These are phyloP conservation scores for Babylonia areolata DNA, from an alignment of 1,140 invertebrate genomes.

Conservation along the genomic window DNA sequence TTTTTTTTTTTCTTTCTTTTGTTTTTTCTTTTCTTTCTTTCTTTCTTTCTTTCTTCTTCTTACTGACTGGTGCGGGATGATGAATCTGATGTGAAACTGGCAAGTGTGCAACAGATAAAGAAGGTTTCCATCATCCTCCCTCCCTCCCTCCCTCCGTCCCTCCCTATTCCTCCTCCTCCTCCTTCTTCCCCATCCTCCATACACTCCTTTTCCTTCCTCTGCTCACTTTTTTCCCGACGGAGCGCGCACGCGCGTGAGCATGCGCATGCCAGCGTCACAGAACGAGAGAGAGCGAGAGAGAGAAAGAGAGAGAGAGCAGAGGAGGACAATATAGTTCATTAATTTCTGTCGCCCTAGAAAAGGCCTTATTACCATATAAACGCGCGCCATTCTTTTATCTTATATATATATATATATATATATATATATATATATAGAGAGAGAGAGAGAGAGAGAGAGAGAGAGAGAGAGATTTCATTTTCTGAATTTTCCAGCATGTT, in stretches of 20 bases:
- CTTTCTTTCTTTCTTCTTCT: background rate
- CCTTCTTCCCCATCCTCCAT: background rate
- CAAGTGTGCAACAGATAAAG: background rate
- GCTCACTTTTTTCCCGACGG: too few species aligned
- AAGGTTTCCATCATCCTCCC: background rate
- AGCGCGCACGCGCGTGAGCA: too few species aligned
- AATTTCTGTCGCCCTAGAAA: too few species aligned
- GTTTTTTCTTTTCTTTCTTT: background rate
- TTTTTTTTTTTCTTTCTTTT: background rate
- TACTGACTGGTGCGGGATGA: background rate
- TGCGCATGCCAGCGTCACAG: too few species aligned
- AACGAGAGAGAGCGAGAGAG: background rate
- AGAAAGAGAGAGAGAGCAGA: background rate
- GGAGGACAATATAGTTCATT: too few species aligned
- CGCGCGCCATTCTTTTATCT: too few species aligned
- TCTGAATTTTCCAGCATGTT: too few species aligned
- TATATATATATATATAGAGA: background rate
- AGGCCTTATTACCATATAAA: too few species aligned
- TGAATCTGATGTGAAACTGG: background rate
- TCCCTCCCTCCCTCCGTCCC: too few species aligned
- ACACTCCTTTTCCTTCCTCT: too few species aligned
- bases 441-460: constrained; percentile 1
- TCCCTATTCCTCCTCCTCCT: background rate
- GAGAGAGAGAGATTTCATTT: background rate
- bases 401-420: too few species aligned